Base-by-base conservation (phyloP, 1,140 invertebrate genomes). In the Wiebesia pumilae region DNA sequence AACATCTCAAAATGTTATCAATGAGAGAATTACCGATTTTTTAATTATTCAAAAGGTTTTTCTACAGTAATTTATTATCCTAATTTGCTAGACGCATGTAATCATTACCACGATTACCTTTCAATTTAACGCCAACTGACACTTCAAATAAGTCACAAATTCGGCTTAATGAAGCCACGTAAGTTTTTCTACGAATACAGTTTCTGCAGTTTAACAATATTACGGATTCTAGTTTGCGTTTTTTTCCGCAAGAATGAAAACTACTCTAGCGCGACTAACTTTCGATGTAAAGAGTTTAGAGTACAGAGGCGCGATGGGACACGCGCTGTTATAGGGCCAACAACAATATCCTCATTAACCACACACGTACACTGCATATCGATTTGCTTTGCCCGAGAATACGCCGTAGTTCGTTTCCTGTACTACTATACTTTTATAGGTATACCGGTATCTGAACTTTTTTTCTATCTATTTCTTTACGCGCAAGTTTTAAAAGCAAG, bases 301-400 rank as follows among this genome's bases (percentile, higher is more conserved):
- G 73, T n/a, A 14, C 14, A 54, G 10, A 62, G 71, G 38, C 82
- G 82, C 54, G 30, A 27, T 38, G 43, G 16, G 6, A 14, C 19
- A 16, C 38, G 71, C 24, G 3, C 27, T n/a, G 38, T 38, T 62
- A 30, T 84, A 79, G 62, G 62, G 54, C 35, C 75, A 58, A 33
- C 30, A 81, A 85, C 78, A 84, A 84, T 84, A 85, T 85, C 78
- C 43, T 80, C 84, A 80, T 85, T 81, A 85, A 54, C 40, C 33
- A 9, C 24, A 77, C 71, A 62, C 71, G 65, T 80, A 47, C 35
- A 54, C 33, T 27, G 38, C 30, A 43, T 81, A 85, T 85, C 84
- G 77, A 85, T 85, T 80, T 30, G 38, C 62, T 77, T 43, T 30
- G 51, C 9, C 43, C 40, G 24, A 38, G 10, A 1, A 19, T 75